Base-by-base conservation (phyloP, 2,113 vertebrate species). In the Lepidothrix coronata region DNA sequence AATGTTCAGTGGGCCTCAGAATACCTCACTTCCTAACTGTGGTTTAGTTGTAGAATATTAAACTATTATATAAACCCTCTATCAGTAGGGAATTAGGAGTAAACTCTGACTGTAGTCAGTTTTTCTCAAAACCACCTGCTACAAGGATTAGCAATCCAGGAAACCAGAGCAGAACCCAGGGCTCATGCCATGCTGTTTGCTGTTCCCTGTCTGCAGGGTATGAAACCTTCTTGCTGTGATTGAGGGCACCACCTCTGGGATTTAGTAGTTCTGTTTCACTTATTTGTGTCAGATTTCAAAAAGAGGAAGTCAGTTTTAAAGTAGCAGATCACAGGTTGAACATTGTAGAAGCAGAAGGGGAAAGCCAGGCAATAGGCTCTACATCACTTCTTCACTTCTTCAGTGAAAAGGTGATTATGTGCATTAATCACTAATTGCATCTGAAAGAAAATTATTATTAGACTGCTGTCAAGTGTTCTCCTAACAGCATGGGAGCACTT, bases 281-380 rank as follows among this genome's bases (percentile, higher is more conserved):
- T 70, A 68, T 17, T 71, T 91, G 75, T 95, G 88, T 78, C 81
- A 93, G 54, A 68, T 79, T 93, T 94, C 92, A 74, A 92, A 96
- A 88, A 79, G 23, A 71, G n/a, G 58, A 93, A 89, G 63, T 22
- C 30, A 37, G 35, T 46, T 92, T 54, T 96, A 91, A 97, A 96
- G 73, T 81, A 84, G 46, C 51, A 85, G 51, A 93, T 90, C 86
- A 91, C 92, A 93, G 7, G 28, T 13, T 49, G 12, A 9, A 83
- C 30, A 31, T 28, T 93, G 30, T 52, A 76, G 86, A 95, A 91
- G 24, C 21, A 79, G 5, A 24, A 78, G 57, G 54, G 11, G 55
- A 88, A 95, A 96, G 83, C 67, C 82, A 94, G 77, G 46, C 71
- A 92, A 73, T 25, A 89, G 66, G 67, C 68, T 97, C 59, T 77